Conservation (phyloP, 2,888 invertebrate species). For the Hipparchia semele region DNA sequence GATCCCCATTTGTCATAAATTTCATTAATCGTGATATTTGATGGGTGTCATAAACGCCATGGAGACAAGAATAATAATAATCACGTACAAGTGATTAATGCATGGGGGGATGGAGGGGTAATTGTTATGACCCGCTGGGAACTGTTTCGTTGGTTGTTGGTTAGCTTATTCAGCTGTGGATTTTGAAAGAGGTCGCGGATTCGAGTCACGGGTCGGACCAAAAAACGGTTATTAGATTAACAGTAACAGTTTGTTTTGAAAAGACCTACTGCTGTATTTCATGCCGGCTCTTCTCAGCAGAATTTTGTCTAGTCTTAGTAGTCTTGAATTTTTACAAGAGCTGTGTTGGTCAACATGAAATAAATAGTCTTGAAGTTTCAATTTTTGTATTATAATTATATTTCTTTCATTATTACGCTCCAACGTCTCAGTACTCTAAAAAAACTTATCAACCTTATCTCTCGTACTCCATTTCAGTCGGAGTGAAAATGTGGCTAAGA, state of each 20-base stretch:
- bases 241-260: too few species aligned
- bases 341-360: not conserved
- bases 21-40: constrained; percentile 4
- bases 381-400: not conserved
- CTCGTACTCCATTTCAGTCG: not conserved
- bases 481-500: constrained; percentile 9
- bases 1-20: not conserved
- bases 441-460: constrained; percentile 9
- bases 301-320: too few species aligned
- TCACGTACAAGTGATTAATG: constrained; percentile 16
- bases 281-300: too few species aligned
- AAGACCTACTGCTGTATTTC: too few species aligned
- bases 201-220: too few species aligned
- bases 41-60: constrained; percentile 8
- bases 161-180: too few species aligned
- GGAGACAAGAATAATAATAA: constrained; percentile 13
- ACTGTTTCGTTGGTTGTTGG: too few species aligned
- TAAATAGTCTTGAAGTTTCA: not conserved
- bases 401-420: not conserved
- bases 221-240: too few species aligned
- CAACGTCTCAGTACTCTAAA: not conserved
- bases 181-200: too few species aligned
- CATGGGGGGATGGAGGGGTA: not conserved
- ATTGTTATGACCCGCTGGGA: not conserved
- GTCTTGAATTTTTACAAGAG: not conserved